Percentiles rank a stretch among this genome's conserved stretches.
Conservation (phyloP, 2,113 vertebrate genomes). For the Pluvialis apricaria region DNA sequence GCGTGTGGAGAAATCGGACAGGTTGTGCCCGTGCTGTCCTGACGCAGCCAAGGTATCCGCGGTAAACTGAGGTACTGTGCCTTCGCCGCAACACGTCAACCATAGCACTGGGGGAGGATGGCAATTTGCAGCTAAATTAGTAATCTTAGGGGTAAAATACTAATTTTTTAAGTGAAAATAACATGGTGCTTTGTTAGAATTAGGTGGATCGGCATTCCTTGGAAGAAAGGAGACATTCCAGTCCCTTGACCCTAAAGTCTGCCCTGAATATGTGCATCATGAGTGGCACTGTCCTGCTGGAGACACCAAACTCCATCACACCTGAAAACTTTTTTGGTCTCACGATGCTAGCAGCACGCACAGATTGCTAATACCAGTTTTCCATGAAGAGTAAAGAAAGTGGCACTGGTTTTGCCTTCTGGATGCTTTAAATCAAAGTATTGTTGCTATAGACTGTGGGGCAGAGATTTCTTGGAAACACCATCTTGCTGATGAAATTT, state of each 20-base stretch:
- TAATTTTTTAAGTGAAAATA: not conserved
- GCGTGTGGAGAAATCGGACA: accelerated
- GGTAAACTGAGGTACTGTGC: not conserved
- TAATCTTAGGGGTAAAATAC: not conserved
- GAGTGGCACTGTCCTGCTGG: not conserved
- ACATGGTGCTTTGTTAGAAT: not conserved
- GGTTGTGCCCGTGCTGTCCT: not conserved
- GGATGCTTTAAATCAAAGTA: not conserved
- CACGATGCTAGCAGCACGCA: not conserved
- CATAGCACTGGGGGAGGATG: too few relatives aligned
- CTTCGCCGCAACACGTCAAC: not conserved
- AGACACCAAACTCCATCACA: not conserved
- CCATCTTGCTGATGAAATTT: not conserved
- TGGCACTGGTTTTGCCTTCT: not conserved
- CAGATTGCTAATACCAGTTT: not conserved
- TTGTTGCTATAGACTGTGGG: not conserved
- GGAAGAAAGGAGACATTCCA: not conserved
- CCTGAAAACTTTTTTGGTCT: not conserved
- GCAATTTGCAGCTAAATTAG: not conserved
- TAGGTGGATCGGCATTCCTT: not conserved
- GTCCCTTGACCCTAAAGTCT: not conserved
- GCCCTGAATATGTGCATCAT: too few relatives aligned
- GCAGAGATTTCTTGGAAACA: not conserved
- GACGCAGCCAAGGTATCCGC: accelerated
- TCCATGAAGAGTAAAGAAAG: not conserved